Base-by-base conservation (phyloP, 2,797 vertebrate species). In the Cuniculus paca region DNA sequence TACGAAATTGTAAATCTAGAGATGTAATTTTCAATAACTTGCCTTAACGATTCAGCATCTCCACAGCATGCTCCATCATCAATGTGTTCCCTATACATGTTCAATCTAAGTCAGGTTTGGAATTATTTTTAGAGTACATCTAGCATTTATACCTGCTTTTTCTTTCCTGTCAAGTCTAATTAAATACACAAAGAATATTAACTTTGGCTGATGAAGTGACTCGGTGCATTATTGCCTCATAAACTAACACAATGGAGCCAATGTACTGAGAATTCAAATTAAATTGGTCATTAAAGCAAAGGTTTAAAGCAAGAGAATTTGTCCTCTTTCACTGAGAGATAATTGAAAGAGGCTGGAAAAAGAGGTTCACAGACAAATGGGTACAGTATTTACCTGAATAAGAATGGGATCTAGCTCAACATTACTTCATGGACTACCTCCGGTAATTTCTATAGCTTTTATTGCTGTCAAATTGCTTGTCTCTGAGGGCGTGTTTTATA, bases 121-220 rank as follows among this genome's bases (percentile, higher is more conserved):
- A 72, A 94, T 95, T 96, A 92, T 68, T 91, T 96, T 78, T 81
- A 28, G 61, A 88, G 28, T 81, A 94, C 88, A 77, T 77, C 12
- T 82, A 83, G 68, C 80, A 88, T 87, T 93, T 96, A 4, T 94
- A 63, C 81, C 48, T 39, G 42, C 5, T 36, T 95, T 97, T 80
- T 75, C 90, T 91, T 19, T 88, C 65, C 86, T 87, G 83, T 88
- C 70, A 72, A 87, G 96, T 50, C 89, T 93, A 97, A 93, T 95
- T 97, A 93, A 95, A 94, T 48, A 56, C 22, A 90, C 70, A 95
- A 85, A 90, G 2, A 6, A 12, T 54, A 94, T 88, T 36, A 92
- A 72, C 48, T 92, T 42, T 20, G 77, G 52, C 90, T 91, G 88
- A 60, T 93, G 63, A 68, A 92, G 52, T 75, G 61, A 39, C 70